Evolutionary conservation across 2,113 vertebrate genomes (phyloP), one percentile per base, ranked within the genome.

Genomic region (Anarhynchus alexandrinus): DNA sequence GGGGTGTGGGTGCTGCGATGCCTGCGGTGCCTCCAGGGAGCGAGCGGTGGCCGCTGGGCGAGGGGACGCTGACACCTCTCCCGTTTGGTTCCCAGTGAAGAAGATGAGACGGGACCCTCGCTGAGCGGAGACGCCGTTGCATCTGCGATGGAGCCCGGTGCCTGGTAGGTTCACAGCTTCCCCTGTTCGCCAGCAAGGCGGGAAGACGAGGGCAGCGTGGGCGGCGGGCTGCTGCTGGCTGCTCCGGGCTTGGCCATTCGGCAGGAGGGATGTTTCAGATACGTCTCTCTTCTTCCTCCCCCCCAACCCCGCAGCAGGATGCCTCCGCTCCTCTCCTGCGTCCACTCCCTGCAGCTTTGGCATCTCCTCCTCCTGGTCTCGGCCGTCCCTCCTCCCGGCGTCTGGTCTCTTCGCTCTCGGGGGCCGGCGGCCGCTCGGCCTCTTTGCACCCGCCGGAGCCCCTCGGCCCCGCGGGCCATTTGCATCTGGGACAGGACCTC

Each of bases 401-500:
- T 90, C 36, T 98, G 97, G 86, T 96, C 96, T 91, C 97, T 97
- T 94, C 98, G 95, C 62, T 95, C 96, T 30, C 97, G 96, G 25
- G 95, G 94, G 51, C 97, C 96, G 0, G 93, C 80, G 11, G 88
- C 98, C 8, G 20, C 98, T 34, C 98, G 98, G 8, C 98, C 98
- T 12, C 98, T 98, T 6, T 98, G 98, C n/a, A 49, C 94, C 90
- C 97, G 97, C 21, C 98, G 98, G n/a, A 98, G 95, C 74, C 96
- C 98, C 67, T 97, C 97, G 0, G 97, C 97, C 69, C 80, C 96
- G 0, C 97, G 97, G 21, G 83, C 98, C 15, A 98, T 98, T 57
- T 98, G 97, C 90, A 96, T 98, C 90, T 98, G 98, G 98, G 97
- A 98, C 94, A 98, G 98, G 90, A 97, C 94, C 71, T 97, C 97